These are phyloP conservation scores for Abrostola tripartita DNA, from an alignment of 2,888 invertebrate species.

Conservation along the genomic window DNA sequence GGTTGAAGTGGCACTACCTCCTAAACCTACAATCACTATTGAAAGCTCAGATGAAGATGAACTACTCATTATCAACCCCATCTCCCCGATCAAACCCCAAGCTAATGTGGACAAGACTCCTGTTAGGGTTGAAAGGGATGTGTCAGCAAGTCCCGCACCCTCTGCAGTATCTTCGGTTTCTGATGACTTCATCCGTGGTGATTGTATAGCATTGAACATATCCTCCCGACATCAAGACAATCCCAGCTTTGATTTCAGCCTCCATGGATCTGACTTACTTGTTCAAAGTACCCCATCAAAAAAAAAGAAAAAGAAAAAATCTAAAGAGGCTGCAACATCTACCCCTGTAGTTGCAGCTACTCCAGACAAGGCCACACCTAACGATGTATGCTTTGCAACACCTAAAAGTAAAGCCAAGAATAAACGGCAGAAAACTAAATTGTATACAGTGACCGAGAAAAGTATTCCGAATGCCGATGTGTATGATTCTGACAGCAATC, in stretches of 20 bases:
- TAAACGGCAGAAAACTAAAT: constrained; percentile 78
- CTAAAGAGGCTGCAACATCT: constrained; percentile 73
- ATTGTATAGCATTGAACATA: constrained; percentile 85
- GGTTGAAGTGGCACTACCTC: constrained; percentile 81
- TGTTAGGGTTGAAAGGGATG: constrained; percentile 63
- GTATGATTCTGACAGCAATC: constrained; percentile 89
- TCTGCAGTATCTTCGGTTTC: constrained; percentile 85
- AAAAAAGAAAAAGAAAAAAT: constrained; percentile 81
- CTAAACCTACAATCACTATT: constrained; percentile 83
- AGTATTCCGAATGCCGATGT: constrained; percentile 83
- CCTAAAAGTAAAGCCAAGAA: constrained; percentile 84
- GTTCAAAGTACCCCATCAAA: constrained; percentile 74
- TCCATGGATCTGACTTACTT: constrained; percentile 82
- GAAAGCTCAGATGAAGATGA: constrained; percentile 86
- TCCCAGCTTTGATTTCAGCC: constrained; percentile 83
- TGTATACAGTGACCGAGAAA: constrained; percentile 75
- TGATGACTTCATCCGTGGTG: constrained; percentile 84
- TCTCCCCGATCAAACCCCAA: constrained; percentile 53
- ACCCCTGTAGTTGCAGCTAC: constrained; percentile 63
- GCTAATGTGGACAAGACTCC: constrained; percentile 52
- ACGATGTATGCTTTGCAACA: constrained; percentile 81
- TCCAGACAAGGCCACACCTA: constrained; percentile 51
- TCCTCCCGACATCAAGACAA: constrained; percentile 76
- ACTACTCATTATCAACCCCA: constrained; percentile 61
- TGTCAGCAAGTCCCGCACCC: constrained; percentile 82